These are phyloP conservation scores for Cyclura pinguis DNA, from an alignment of 2,797 vertebrate species.

Conservation along the genomic window DNA sequence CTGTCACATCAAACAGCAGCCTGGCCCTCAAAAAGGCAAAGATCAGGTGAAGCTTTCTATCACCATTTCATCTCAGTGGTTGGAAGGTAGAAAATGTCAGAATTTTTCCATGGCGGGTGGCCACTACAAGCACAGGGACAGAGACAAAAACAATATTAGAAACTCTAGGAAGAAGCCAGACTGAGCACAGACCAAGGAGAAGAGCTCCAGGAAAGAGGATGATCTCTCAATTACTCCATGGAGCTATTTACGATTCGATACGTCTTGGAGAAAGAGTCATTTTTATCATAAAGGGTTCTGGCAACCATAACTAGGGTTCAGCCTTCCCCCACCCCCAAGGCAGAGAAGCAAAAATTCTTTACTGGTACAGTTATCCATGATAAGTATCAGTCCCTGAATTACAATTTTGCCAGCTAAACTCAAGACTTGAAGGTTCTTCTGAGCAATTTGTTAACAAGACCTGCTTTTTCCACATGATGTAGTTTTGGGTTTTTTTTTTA, in stretches of 20 bases:
- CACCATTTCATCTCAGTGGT: background rate
- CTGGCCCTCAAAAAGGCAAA: background rate
- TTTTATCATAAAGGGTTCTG: conserved; percentile 39
- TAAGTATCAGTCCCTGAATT: background rate
- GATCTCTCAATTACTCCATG: conserved; percentile 55
- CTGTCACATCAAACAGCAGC: background rate
- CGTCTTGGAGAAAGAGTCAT: conserved; percentile 37
- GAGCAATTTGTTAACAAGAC: background rate
- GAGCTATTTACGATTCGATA: conserved; percentile 70
- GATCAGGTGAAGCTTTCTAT: background rate
- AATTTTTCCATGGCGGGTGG: background rate
- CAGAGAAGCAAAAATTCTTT: conserved; percentile 57
- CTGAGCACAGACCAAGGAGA: background rate
- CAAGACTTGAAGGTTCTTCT: background rate
- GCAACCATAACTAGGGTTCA: conserved; percentile 56
- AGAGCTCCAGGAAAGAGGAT: background rate
- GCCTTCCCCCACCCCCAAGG: too few species aligned
- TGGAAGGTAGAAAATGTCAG: background rate
- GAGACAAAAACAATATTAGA: background rate
- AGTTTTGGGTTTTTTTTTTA: background rate
- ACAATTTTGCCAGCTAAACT: background rate
- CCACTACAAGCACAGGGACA: background rate
- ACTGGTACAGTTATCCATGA: conserved; percentile 49
- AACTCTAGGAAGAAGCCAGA: background rate
- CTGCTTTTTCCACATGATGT: background rate